Evolutionary conservation across 2,888 invertebrate genomes (phyloP).

Genomic region (Drosophila multiciliata): DNA sequence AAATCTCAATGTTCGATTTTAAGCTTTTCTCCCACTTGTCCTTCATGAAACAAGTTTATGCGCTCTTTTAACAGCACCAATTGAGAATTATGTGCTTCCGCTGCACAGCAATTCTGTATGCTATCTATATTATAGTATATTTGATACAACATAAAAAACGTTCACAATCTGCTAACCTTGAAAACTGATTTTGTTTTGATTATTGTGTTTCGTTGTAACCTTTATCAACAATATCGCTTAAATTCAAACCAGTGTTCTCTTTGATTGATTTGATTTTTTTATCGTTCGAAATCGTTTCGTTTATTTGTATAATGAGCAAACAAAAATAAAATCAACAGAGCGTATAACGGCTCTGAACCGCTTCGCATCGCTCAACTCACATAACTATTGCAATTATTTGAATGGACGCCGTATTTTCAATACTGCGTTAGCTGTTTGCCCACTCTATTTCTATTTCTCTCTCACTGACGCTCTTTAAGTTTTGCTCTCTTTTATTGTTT

Average conservation of each 20-base stretch:
- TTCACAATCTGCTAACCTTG: slow-evolving; percentile 58
- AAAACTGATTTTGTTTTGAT: slow-evolving; percentile 37
- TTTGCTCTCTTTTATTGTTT: slow-evolving; percentile 35
- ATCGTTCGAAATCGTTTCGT: slow-evolving; percentile 48
- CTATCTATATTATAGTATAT: slow-evolving; percentile 39
- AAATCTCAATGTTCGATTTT: slow-evolving; percentile 29
- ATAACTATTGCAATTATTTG: slow-evolving; percentile 52
- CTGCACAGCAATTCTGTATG: slow-evolving; percentile 5
- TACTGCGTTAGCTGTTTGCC: slow-evolving; percentile 62
- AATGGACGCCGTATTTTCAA: slow-evolving; percentile 44
- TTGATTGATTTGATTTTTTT: slow-evolving; percentile 13
- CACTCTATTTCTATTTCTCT: slow-evolving; percentile 11
- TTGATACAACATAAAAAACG: slow-evolving; percentile 11
- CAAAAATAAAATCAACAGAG: slow-evolving; percentile 20
- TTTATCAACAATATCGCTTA: slow-evolving; percentile 31
- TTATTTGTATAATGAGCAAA: slow-evolving; percentile 29
- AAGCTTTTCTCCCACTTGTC: slow-evolving; percentile 52
- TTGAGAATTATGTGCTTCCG: slow-evolving; percentile 18
- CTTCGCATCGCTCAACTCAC: slow-evolving; percentile 37
- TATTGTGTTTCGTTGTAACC: slow-evolving; percentile 20
- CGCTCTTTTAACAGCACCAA: slow-evolving; percentile 34
- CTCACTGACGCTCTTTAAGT: slow-evolving; percentile 9
- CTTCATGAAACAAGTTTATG: slow-evolving; percentile 66
- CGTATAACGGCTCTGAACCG: slow-evolving; percentile 23
- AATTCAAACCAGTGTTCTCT: slow-evolving; percentile 66